Base-by-base conservation (phyloP, 1,140 invertebrate species). In the Drosophila baimaii region DNA sequence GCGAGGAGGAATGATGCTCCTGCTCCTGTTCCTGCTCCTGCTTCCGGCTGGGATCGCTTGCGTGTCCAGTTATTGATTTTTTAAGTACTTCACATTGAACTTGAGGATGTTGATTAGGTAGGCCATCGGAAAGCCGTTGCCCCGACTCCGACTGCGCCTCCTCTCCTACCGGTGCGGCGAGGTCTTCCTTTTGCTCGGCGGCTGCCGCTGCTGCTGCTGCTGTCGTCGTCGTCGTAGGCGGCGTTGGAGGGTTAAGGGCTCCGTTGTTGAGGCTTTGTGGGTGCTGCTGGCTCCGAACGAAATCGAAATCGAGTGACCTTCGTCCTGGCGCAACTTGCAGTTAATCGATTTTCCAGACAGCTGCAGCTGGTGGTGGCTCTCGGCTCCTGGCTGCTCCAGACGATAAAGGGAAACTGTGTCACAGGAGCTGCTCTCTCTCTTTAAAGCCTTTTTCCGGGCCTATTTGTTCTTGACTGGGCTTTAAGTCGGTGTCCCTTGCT, bases 71-170 rank as follows among this genome's bases (percentile, higher is more conserved):
- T 91, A 91, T 90, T 91, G 83, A 83, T 90, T 91, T 90, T 91
- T 91, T 79, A 91, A 76, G 63, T 91, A 91, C 76, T 91, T 91
- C 59, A 91, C 90, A 86, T 91, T 91, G 79, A 91, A 91, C 86
- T 91, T 91, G 66, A 91, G 84, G 62, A 91, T 91, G 73, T 91
- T 91, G 62, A 91, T 91, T 86, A 91, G 70, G 77, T 91, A 91
- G 78, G 89, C 90, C 90, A 91, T 91, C 77, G 71, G 65, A 47
- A 41, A 10, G 69, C 41, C 49, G 44, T 35, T 15, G 51, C 35
- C 35, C 52, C 46, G 55, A 12, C 31, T 35, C 7, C 44, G 55
- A 12, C 31, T 35, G 5, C 44, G 29, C 23, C 71, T 64, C 47
- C 82, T 83, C 71, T 68, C 43, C 84, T 91, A 92, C 72, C 91